Evolutionary conservation across 2,113 vertebrate genomes (phyloP).

Genomic region (Galemys pyrenaicus): DNA sequence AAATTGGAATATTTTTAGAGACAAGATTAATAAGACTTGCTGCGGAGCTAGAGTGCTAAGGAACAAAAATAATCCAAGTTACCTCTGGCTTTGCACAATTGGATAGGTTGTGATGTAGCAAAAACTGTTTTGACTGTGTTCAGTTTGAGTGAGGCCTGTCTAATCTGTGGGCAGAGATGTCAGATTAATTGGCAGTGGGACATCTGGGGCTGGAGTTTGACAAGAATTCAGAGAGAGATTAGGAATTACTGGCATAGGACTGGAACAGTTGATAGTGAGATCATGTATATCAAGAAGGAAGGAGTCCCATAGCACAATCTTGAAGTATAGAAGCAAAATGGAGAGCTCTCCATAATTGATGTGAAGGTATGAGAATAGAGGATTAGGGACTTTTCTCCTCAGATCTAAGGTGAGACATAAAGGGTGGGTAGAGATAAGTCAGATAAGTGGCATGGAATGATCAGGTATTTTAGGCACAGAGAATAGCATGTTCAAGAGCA

Average conservation of each 20-base stretch:
- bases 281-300: background rate
- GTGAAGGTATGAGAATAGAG: background rate
- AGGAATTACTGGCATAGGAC: background rate
- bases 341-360: background rate
- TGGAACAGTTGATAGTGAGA: background rate
- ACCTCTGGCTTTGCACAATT: background rate
- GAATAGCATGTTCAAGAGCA: background rate
- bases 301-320: background rate
- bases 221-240: background rate
- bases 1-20: background rate
- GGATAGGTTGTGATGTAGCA: background rate
- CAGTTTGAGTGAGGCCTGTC: background rate
- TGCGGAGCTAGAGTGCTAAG: background rate
- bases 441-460: background rate
- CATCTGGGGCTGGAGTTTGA: background rate
- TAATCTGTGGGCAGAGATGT: background rate
- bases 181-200: background rate
- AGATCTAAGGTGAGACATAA: background rate
- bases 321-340: background rate
- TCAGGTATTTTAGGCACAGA: background rate
- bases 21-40: background rate
- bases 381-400: background rate
- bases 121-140: background rate
- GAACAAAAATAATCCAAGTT: constrained; percentile 4
- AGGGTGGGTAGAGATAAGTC: background rate